phyloP scores from a whole-genome alignment of 2,888 invertebrate genomes.

The Elmis aenea region DNA sequence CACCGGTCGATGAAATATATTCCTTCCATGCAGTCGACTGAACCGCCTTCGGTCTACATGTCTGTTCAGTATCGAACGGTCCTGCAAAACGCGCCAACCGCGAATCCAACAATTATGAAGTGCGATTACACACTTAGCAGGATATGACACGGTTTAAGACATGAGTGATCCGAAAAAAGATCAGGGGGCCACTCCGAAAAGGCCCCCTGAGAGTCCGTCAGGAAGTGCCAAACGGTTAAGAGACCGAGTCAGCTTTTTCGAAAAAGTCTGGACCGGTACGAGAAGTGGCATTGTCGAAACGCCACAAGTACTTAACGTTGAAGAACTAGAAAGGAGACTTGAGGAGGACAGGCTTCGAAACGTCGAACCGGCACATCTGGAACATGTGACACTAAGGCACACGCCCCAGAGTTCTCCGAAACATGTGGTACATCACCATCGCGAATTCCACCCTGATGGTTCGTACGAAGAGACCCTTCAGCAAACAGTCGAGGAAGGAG shows the following conservation, averaged over 20 bases:
- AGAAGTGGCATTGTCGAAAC: conserved; percentile 10
- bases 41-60: conserved; percentile 27
- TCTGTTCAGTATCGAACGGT: conserved; percentile 41
- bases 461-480: conserved; percentile 51
- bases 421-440: conserved; percentile 28
- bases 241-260: conserved; percentile 74
- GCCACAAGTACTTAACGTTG: conserved; percentile 17
- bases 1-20: conserved; percentile 24
- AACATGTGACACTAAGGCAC: conserved; percentile 56
- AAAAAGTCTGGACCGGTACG: conserved; percentile 68
- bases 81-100: conserved; percentile 30
- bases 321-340: conserved; percentile 32
- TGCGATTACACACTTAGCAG: conserved; percentile 10
- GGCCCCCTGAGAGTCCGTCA: conserved; percentile 38
- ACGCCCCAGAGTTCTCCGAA: conserved; percentile 46
- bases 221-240: conserved; percentile 52
- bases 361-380: conserved; percentile 48
- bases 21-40: conserved; percentile 27
- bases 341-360: conserved; percentile 32
- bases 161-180: conserved; percentile 32
- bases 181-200: conserved; percentile 32
- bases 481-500: conserved; percentile 58
- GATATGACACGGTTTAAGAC: conserved; percentile 10
- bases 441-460: conserved; percentile 36
- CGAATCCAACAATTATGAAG: conserved; percentile 12